Evolutionary conservation across 2,888 invertebrate species (phyloP).

Genomic region (Barypeithes pellucidus): DNA sequence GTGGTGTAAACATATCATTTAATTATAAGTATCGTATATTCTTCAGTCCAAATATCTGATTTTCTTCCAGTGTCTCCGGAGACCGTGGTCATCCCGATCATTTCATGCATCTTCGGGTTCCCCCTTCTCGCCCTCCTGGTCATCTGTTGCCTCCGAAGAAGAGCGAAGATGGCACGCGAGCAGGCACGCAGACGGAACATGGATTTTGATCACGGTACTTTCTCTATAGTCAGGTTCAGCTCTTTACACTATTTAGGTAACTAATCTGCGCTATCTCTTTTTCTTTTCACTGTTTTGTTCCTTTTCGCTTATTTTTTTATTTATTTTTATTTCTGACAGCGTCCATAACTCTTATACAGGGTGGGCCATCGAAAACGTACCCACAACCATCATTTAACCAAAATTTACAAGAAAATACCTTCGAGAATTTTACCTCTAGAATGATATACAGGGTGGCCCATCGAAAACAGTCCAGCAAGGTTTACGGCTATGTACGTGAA

Average conservation of each 20-base stretch:
- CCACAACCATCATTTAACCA: no score
- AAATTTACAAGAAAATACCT: no score
- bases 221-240: slow-evolving; percentile 86
- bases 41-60: no score
- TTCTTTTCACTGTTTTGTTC: slow-evolving; percentile 33
- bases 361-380: no score
- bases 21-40: no score
- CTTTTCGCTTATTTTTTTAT: slow-evolving; percentile 8
- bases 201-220: slow-evolving; percentile 87
- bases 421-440: no score
- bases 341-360: neutral
- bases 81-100: slow-evolving; percentile 90
- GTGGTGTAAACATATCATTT: no score
- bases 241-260: slow-evolving; percentile 82
- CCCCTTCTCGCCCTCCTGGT: slow-evolving; percentile 89
- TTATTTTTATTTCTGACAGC: neutral
- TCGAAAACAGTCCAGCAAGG: no score
- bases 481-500: no score
- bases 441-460: no score
- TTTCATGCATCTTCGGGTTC: slow-evolving; percentile 92
- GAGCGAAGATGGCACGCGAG: slow-evolving; percentile 89
- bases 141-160: slow-evolving; percentile 87
- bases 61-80: slow-evolving; percentile 84
- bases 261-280: slow-evolving; percentile 61
- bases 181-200: slow-evolving; percentile 86